A percentile compares a stretch with the other conserved stretches of the same genome.
These are phyloP conservation scores for Endotricha flammealis DNA, from an alignment of 2,888 invertebrate species.

Conservation along the genomic window DNA sequence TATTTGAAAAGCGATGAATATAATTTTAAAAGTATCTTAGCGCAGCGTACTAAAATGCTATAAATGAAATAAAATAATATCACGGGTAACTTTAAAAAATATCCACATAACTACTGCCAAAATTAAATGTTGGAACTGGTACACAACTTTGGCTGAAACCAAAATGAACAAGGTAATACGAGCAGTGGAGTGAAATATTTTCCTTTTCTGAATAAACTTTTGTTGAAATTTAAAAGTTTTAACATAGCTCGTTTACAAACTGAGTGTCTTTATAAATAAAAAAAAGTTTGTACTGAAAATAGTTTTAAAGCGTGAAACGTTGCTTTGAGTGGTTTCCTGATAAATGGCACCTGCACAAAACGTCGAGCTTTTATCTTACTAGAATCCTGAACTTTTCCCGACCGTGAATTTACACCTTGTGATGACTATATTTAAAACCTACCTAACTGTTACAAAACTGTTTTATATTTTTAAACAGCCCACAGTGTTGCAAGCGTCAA, in stretches of 20 bases:
- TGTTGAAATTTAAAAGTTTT: conserved; percentile 17
- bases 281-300: conserved; percentile 28
- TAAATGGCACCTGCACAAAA: conserved; percentile 41
- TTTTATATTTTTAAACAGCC: not conserved
- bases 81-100: too few relatives aligned
- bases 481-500: too few relatives aligned
- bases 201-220: not conserved
- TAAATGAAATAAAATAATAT: too few relatives aligned
- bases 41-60: too few relatives aligned
- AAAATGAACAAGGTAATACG: too few relatives aligned
- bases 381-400: conserved; percentile 21
- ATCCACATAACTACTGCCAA: too few relatives aligned
- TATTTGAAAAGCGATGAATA: too few relatives aligned
- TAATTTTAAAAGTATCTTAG: too few relatives aligned
- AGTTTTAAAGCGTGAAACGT: conserved; percentile 27
- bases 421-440: conserved; percentile 16
- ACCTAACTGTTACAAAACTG: not conserved
- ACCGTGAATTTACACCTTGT: conserved; percentile 29
- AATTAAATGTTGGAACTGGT: too few relatives aligned
- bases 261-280: conserved; percentile 6
- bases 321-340: conserved; percentile 39
- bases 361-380: conserved; percentile 37
- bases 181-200: too few relatives aligned
- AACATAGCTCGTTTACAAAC: conserved; percentile 15
- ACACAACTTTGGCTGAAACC: too few relatives aligned